Base-by-base conservation (phyloP, 2,888 invertebrate genomes). In the Calliphora vomitoria region DNA sequence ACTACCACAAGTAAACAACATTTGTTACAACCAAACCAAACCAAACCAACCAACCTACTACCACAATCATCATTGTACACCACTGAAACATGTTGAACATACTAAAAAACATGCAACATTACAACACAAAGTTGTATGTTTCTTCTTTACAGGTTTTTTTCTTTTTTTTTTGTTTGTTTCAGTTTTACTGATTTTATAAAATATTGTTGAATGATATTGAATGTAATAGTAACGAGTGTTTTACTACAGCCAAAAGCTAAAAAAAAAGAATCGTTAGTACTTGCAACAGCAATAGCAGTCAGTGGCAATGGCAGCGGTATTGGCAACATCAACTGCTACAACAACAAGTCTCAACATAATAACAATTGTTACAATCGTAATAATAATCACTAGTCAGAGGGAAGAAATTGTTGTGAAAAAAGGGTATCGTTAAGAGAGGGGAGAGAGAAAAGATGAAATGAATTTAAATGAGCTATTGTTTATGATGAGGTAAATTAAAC, bases 81-180 rank as follows among this genome's bases (percentile, higher is more conserved):
- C 76, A 78, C 87, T 78, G 72, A 60, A 81, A 87, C 82, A 87
- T 87, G 84, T 87, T 87, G 87, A 87, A 87, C 87, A 87, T 84
- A 74, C 44, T 82, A 78, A 84, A 81, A 76, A 78, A 87, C 87
- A 87, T 74, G 84, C 84, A 87, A 82, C 81, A 87, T 87, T 87
- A 84, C 74, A 84, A 64, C 76, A 74, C 47, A 83, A 75, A 76
- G 35, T 83, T 82, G 31, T 58, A 25, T 58, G 72, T 79, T 71
- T 69, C 11, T 76, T 82, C 38, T 75, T 44, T 50, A 62, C 44
- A 50, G 31, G 13, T 6, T 15, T 8, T 50, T 69, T 55, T 53
- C 31, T 38, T 6, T n/a, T 20, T 58, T 1, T 25, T 38, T 58
- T 25, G 25, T 58, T 15, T 8, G 41, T 55, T 69, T 60, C 13